Evolutionary conservation across 1,140 invertebrate genomes (phyloP).

Genomic region (Megathymus violae): DNA sequence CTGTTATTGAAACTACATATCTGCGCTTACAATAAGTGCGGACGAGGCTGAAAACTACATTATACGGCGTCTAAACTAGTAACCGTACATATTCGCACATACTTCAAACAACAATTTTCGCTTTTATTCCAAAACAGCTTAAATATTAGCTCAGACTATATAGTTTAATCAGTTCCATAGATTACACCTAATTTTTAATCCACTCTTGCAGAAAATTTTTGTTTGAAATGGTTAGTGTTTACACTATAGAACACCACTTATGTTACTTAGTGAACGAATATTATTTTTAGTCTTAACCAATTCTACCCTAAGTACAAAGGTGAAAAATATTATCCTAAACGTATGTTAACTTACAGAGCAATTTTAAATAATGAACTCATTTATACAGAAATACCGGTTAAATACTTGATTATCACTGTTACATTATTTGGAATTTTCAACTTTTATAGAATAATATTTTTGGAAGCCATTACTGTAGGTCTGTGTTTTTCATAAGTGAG

Average conservation of each 20-base stretch:
- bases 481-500: background rate
- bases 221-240: conserved; percentile 58
- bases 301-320: conserved; percentile 69
- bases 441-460: conserved; percentile 11
- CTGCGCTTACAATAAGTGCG: conserved; percentile 27
- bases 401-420: conserved; percentile 29
- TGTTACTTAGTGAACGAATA: conserved; percentile 36
- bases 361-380: conserved; percentile 25
- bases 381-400: conserved; percentile 17
- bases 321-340: conserved; percentile 63
- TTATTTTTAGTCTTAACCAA: conserved; percentile 53
- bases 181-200: conserved; percentile 46
- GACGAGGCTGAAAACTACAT: conserved; percentile 34
- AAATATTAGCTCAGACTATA: conserved; percentile 59
- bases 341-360: conserved; percentile 47
- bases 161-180: conserved; percentile 58
- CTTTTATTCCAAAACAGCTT: conserved; percentile 32
- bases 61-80: conserved; percentile 38
- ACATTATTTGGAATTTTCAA: conserved; percentile 5
- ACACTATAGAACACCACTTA: conserved; percentile 47
- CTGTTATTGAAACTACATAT: conserved; percentile 13
- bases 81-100: conserved; percentile 31
- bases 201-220: conserved; percentile 58
- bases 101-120: conserved; percentile 72
- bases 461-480: conserved; percentile 7